Evolutionary conservation across 2,113 vertebrate genomes (phyloP), one percentile per base, ranked within the genome.

Genomic region (Alethe castanea): DNA sequence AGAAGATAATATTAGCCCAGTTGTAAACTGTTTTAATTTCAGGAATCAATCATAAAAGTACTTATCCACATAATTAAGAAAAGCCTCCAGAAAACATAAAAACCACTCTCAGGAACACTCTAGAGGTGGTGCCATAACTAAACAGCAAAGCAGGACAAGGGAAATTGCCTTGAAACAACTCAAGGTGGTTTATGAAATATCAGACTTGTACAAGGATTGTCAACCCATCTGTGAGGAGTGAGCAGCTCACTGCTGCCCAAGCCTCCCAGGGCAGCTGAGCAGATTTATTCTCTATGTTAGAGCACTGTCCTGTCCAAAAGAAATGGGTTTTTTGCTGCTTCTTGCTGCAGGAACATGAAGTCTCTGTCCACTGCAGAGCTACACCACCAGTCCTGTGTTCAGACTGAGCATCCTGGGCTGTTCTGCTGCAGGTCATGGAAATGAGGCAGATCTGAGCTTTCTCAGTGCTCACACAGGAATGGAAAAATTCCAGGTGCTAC

Each of bases 11-110:
- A 88, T 64, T 91, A 84, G 11, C 36, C 23, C 44, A 81, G 8
- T 25, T 15, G 8, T 35, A 92, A 94, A 93, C 40, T 23, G 45
- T 18, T 83, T 88, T 86, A 81, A 94, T 95, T 95, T 91, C 3
- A 7, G 44, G 54, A 76, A 95, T 89, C 61, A 80, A 38, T 91
- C 91, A 92, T 90, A 60, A 88, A 91, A 95, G 80, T 81, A 93
- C 31, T 91, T 95, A 86, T 28, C 26, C 12, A 0, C 79, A 79
- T 81, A 95, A 94, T 76, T 89, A 94, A 74, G 77, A 87, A 94
- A 88, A 81, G 5, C 40, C 38, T 78, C 12, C 45, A 93, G 53
- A 90, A 96, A 82, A 72, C 47, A 96, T 61, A 88, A 94, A 95
- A 94, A 40, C 1, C 54, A 47, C 14, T 62, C 56, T 72, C 45